Base-by-base conservation (phyloP, 2,113 vertebrate species). In the Alaudala cheleensis region DNA sequence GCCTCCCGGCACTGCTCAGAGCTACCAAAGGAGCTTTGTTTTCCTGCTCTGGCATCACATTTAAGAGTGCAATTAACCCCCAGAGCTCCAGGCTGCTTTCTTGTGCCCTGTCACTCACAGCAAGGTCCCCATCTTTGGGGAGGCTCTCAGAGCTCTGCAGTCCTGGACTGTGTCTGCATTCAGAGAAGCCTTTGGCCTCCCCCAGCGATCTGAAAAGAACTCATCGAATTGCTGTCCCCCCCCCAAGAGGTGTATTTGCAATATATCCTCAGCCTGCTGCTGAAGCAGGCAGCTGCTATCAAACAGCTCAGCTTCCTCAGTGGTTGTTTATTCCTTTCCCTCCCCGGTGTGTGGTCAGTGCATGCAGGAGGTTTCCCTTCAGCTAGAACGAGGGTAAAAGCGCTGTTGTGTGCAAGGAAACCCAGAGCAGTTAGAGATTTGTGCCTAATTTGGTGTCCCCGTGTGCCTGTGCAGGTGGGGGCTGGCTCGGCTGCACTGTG, bases 351-450 rank as follows among this genome's bases (percentile, higher is more conserved):
- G 76, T 31, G 71, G 45, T 72, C 91, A 88, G 56, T 10, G 19
- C 0, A 0, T 14, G 57, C 40, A n/a, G 29, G 53, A 86, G 51
- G 66, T 56, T 84, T 33, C 14, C 18, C 26, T 49, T 49, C 60
- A 66, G 47, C 69, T 21, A 12, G 26, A 49, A 39, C 0, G 0
- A 77, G 22, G 14, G 8, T 1, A 5, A 60, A 51, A 56, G 2
- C 24, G 37, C 47, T 26, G 29, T 3, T 24, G 40, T 23, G 33
- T 49, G 76, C 51, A 47, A 81, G 49, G 70, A 90, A 91, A 51
- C 42, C 2, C 21, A 6, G 33, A 45, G 42, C 1, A 6, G 23
- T 54, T 6, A 26, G 42, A 80, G 22, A 4, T 25, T 12, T 0
- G 0, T 29, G 33, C 31, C 82, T 53, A 7, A 34, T 69, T 51